Percentiles rank a stretch among this genome's conserved stretches.
Conservation (phyloP, 2,113 vertebrate species). For the Anhinga anhinga region DNA sequence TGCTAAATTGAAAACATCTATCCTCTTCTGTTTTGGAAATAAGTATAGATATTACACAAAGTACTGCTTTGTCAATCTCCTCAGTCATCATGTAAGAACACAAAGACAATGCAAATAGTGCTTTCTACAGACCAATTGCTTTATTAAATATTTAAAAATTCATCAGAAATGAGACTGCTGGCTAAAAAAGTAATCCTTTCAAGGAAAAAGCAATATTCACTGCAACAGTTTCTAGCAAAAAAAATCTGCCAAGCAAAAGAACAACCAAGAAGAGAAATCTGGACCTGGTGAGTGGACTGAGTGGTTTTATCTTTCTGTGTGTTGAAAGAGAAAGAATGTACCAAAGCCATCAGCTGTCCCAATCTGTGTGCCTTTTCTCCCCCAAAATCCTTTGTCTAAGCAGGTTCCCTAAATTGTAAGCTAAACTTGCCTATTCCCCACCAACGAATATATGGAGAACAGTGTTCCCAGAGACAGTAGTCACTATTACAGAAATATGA, state of each 20-base stretch:
- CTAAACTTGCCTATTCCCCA: not conserved
- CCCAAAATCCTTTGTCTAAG: not conserved
- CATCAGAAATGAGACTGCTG: not conserved
- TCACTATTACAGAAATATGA: not conserved
- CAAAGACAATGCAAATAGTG: not conserved
- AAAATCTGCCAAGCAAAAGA: not conserved
- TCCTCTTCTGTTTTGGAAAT: slow-evolving; percentile 14
- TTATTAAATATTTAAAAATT: slow-evolving; percentile 28
- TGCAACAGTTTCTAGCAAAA: not conserved
- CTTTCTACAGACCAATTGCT: not conserved
- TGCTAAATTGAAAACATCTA: slow-evolving; percentile 20
- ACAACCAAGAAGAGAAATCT: not conserved
- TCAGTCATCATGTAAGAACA: not conserved
- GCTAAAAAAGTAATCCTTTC: not conserved
- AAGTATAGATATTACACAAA: not conserved
- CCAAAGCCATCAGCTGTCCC: not conserved
- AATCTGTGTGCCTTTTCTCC: not conserved
- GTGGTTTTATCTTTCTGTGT: not conserved
- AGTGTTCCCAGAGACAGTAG: not conserved
- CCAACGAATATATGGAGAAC: not conserved
- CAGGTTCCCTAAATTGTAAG: not conserved
- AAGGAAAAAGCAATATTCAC: not conserved
- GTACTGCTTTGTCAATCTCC: not conserved
- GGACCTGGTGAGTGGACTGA: not conserved
- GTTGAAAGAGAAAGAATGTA: not conserved